These are phyloP conservation scores for Xenopus tropicalis DNA, from an alignment of 2,113 vertebrate genomes.

Conservation along the genomic window UCB_Xtro_10.0 CM004450.2:46644001-46644500, in stretches of 20 bases:
- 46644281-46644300: conserved; percentile 43
- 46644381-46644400: conserved; percentile 43
- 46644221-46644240: conserved; percentile 20
- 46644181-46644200: conserved; percentile 32
- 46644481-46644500: too few relatives aligned
- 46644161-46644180: conserved; percentile 6
- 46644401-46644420: conserved; percentile 11
- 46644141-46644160: conserved; percentile 16
- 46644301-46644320: conserved; percentile 42
- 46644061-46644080: too few relatives aligned
- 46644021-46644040: too few relatives aligned
- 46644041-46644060: too few relatives aligned
- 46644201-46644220: conserved; percentile 34
- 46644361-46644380: conserved; percentile 40
- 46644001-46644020: too few relatives aligned
- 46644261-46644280: conserved; percentile 40
- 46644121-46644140: conserved; percentile 19
- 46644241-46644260: conserved; percentile 40
- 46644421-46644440: neutral
- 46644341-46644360: conserved; percentile 39
- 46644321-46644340: conserved; percentile 39
- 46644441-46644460: too few relatives aligned
- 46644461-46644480: too few relatives aligned
- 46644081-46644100: too few relatives aligned
- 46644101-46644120: too few relatives aligned